phyloP scores from a whole-genome alignment of 2,888 invertebrate species.

The Oscheius myriophilus region DNA sequence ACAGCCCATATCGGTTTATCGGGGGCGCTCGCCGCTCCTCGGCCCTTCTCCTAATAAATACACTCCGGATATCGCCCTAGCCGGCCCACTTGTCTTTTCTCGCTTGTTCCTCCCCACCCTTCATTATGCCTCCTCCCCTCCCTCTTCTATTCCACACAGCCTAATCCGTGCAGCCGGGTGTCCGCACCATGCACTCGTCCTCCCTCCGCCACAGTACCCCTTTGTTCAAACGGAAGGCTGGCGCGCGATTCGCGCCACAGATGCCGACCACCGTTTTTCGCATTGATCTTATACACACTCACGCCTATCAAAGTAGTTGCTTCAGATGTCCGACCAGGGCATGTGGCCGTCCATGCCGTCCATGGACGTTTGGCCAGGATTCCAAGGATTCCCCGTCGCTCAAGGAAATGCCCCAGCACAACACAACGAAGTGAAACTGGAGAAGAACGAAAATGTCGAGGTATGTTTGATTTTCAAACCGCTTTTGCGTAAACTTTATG shows the following conservation, averaged over 20 bases:
- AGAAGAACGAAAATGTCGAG: conserved; percentile 27
- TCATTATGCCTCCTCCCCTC: conserved; percentile 9
- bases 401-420: neutral
- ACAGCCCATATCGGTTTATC: conserved; percentile 12
- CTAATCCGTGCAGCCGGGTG: conserved; percentile 1
- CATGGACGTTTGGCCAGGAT: conserved; percentile 16
- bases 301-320: conserved; percentile 14
- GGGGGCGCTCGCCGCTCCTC: conserved; percentile 10
- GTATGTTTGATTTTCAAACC: conserved; percentile 8
- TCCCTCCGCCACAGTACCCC: conserved; percentile 25
- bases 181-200: conserved; percentile 26
- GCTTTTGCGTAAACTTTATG: no score
- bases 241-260: conserved; percentile 28
- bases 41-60: neutral
- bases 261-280: conserved; percentile 25
- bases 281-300: conserved; percentile 21
- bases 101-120: conserved; percentile 18
- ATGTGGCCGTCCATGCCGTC: conserved; percentile 19
- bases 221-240: conserved; percentile 29
- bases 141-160: neutral
- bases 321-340: conserved; percentile 24
- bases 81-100: neutral
- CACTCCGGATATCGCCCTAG: neutral
- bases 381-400: conserved; percentile 2
- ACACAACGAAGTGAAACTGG: conserved; percentile 25